These are phyloP conservation scores for Asobara japonica DNA, from an alignment of 1,140 invertebrate species.

Conservation along the genomic window DNA sequence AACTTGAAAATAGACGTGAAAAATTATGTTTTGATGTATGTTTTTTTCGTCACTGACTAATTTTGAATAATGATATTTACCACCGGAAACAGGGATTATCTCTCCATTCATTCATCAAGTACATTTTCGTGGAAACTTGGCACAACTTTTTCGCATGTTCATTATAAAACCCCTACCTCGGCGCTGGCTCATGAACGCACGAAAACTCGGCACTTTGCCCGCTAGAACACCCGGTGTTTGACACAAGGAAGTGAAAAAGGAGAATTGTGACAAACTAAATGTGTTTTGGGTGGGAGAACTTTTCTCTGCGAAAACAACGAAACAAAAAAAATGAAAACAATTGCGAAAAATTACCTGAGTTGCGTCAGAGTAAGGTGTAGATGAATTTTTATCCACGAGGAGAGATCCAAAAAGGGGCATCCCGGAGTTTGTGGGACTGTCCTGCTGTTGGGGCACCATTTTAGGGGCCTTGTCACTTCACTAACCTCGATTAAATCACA, in stretches of 20 bases:
- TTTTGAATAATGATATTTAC: conserved; percentile 1
- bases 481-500: conserved; percentile 19
- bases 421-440: conserved; percentile 65
- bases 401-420: conserved; percentile 82
- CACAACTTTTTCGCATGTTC: not conserved
- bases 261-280: not conserved
- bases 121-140: not conserved
- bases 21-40: not conserved
- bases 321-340: not conserved
- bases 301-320: not conserved
- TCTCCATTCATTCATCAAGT: not conserved
- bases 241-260: not conserved
- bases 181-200: not conserved
- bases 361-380: conserved; percentile 95
- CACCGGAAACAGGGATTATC: not conserved
- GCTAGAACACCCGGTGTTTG: not conserved
- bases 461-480: conserved; percentile 36
- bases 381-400: conserved; percentile 87
- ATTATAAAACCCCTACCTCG: not conserved
- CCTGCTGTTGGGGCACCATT: conserved; percentile 73
- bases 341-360: conserved; percentile 80
- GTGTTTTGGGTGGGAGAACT: not conserved
- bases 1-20: not conserved
- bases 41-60: not conserved
- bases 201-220: conserved; percentile 27